These are phyloP conservation scores for Pseudomyrmex gracilis DNA, from an alignment of 1,140 invertebrate genomes.

Conservation along the genomic window DNA sequence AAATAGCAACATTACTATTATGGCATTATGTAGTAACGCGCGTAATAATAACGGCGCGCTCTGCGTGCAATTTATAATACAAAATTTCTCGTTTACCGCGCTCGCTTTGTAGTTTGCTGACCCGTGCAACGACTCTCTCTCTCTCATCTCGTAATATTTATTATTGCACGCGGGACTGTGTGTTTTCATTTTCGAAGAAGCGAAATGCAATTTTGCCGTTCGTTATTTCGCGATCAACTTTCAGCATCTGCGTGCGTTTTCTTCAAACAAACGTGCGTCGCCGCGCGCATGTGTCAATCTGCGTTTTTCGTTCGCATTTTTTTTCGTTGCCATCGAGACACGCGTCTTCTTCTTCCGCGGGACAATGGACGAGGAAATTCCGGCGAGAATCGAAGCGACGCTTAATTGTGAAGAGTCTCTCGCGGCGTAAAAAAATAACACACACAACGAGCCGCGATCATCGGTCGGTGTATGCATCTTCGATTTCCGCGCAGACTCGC, in stretches of 20 bases:
- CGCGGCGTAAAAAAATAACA: not conserved
- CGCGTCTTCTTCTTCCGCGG: too few relatives aligned
- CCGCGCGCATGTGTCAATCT: too few relatives aligned
- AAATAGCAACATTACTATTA: slow-evolving; percentile 62
- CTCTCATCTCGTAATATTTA: slow-evolving; percentile 37
- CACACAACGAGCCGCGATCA: slow-evolving; percentile 38
- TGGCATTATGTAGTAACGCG: slow-evolving; percentile 55
- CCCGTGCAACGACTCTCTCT: slow-evolving; percentile 4
- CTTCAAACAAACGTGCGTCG: too few relatives aligned
- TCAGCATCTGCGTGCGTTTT: not conserved
- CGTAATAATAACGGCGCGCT: slow-evolving; percentile 42
- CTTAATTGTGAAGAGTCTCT: too few relatives aligned
- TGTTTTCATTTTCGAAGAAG: not conserved
- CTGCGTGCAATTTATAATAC: slow-evolving; percentile 51
- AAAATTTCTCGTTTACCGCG: slow-evolving; percentile 55
- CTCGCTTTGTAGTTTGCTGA: slow-evolving; percentile 56
- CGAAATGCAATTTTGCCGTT: not conserved
- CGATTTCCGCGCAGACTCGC: not conserved
- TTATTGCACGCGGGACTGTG: not conserved
- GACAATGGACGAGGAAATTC: too few relatives aligned
- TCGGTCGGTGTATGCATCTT: slow-evolving; percentile 43
- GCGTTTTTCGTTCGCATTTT: too few relatives aligned
- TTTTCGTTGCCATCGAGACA: too few relatives aligned
- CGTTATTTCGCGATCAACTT: not conserved
- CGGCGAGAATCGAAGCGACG: too few relatives aligned